Conservation (phyloP, 2,888 invertebrate species). For the Campoletis raptor region DNA sequence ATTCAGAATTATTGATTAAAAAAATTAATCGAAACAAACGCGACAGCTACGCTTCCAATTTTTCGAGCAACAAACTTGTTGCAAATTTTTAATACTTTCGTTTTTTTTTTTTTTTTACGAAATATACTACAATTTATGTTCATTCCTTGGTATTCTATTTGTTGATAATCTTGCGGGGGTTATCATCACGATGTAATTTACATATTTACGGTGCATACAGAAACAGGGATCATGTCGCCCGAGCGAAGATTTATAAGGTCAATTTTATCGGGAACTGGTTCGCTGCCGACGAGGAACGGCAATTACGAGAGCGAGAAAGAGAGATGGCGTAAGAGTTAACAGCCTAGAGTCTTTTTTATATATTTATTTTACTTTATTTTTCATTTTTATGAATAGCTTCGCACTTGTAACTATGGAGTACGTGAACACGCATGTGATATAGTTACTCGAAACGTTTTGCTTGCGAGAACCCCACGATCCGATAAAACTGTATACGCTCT, state of each 20-base stretch:
- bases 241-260: conserved; percentile 70
- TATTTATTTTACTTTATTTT: background rate
- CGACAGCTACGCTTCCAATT: background rate
- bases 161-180: conserved; percentile 61
- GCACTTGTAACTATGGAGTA: conserved; percentile 59
- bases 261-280: conserved; percentile 72
- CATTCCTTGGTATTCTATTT: conserved; percentile 39
- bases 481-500: conserved; percentile 52
- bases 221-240: conserved; percentile 53
- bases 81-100: background rate
- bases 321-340: conserved; percentile 56
- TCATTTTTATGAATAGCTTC: conserved; percentile 54
- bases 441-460: conserved; percentile 56
- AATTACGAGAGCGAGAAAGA: conserved; percentile 61
- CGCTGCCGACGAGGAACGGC: conserved; percentile 63
- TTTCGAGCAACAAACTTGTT: conserved; percentile 8
- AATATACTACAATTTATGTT: background rate
- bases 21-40: background rate
- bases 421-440: conserved; percentile 38
- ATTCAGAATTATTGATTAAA: background rate
- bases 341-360: conserved; percentile 47
- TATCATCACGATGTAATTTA: conserved; percentile 65
- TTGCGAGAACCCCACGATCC: conserved; percentile 55
- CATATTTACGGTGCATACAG: conserved; percentile 59
- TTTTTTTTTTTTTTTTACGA: background rate